A percentile compares a stretch with the other conserved stretches of the same genome.
Conservation (phyloP, 2,113 vertebrate genomes). For the Trematomus loennbergii region DNA sequence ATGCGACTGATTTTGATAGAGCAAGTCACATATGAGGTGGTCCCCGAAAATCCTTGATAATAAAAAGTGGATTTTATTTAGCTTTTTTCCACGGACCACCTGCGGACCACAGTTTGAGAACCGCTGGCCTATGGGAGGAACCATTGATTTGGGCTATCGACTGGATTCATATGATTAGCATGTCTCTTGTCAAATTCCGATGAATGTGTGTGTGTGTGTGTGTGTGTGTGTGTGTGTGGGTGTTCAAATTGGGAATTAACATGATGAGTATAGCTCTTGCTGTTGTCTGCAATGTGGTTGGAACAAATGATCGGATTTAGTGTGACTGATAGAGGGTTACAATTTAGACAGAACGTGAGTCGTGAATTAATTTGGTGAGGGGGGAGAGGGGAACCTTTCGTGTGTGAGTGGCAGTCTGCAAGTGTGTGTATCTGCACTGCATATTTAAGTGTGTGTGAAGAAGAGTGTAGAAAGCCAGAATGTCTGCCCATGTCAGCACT, state of each 20-base stretch:
- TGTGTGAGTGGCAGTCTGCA: not conserved
- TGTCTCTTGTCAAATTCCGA: not conserved
- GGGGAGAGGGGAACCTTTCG: not conserved
- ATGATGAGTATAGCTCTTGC: conserved; percentile 21
- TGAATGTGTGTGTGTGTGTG: not conserved
- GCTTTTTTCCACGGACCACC: no score
- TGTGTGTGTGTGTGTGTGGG: no score
- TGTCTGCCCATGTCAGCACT: conserved; percentile 66
- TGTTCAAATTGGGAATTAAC: conserved; percentile 23
- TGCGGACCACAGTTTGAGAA: no score
- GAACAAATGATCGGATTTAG: conserved; percentile 24
- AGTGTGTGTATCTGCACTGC: conserved; percentile 32
- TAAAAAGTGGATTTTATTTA: no score
- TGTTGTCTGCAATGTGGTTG: conserved; percentile 10
- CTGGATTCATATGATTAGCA: conserved; percentile 39
- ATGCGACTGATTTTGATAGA: no score
- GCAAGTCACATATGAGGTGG: no score
- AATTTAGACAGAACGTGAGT: not conserved
- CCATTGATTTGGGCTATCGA: no score
- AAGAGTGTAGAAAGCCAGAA: conserved; percentile 20
- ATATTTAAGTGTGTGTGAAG: conserved; percentile 44
- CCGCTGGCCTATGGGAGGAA: no score
- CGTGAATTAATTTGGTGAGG: conserved; percentile 10
- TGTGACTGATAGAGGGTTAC: conserved; percentile 31
- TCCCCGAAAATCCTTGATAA: no score